Conservation (phyloP, 1,140 invertebrate species). For the Holotrichia oblita region DNA sequence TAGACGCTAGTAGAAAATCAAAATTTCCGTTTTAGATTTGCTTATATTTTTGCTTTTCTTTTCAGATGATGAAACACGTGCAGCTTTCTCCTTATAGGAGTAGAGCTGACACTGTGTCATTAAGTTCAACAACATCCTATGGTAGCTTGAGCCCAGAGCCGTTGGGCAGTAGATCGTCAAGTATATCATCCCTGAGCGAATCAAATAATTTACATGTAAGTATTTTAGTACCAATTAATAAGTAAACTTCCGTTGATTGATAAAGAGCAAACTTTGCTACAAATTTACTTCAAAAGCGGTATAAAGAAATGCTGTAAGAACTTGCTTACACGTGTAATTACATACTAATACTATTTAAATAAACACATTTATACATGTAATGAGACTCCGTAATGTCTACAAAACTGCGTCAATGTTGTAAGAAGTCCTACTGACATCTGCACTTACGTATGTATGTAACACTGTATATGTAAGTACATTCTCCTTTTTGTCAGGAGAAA, state of each 20-base stretch:
- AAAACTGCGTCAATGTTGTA: background rate
- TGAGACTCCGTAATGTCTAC: background rate
- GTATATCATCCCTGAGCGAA: constrained; percentile 70
- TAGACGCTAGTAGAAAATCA: too few relatives aligned
- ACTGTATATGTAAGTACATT: background rate
- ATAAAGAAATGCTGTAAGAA: too few relatives aligned
- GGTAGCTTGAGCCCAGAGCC: constrained; percentile 71
- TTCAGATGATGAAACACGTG: constrained; percentile 89
- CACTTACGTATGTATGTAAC: background rate
- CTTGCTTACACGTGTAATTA: background rate
- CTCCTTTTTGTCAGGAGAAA: background rate
- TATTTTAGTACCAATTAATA: background rate
- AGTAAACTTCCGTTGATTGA: too few relatives aligned
- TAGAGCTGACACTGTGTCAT: constrained; percentile 81
- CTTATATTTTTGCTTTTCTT: constrained; percentile 37
- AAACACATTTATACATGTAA: background rate
- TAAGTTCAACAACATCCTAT: constrained; percentile 78
- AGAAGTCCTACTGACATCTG: background rate
- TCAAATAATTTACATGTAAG: constrained; percentile 63
- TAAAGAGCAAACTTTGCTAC: too few relatives aligned
- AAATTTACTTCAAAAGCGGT: too few relatives aligned
- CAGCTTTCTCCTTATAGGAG: constrained; percentile 83
- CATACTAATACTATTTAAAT: constrained; percentile 2
- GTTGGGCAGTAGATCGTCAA: constrained; percentile 67
- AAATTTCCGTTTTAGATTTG: too few relatives aligned